These are phyloP conservation scores for Acanthosoma haemorrhoidale DNA, from an alignment of 2,888 invertebrate species.

Conservation along the genomic window DNA sequence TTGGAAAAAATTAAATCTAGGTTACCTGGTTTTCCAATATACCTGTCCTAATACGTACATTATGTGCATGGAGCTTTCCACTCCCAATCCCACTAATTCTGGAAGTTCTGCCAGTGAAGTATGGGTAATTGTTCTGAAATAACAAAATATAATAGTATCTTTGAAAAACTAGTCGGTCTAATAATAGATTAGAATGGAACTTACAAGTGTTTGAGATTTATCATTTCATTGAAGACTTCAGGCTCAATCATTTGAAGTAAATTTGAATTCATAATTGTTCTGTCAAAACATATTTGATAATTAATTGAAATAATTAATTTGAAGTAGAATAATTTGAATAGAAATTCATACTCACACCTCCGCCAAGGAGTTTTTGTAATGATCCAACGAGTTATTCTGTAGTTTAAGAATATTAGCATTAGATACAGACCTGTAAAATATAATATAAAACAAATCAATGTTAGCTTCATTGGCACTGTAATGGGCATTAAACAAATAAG, in stretches of 20 bases:
- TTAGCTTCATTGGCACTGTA: neutral
- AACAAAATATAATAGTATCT: constrained; percentile 30
- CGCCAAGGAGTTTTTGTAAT: constrained; percentile 28
- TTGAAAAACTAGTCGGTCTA: neutral
- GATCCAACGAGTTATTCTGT: constrained; percentile 7
- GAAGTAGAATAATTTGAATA: neutral
- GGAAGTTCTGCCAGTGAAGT: constrained; percentile 63
- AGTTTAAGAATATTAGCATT: constrained; percentile 19
- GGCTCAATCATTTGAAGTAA: constrained; percentile 53
- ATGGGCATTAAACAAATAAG: too few relatives aligned
- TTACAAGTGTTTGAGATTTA: constrained; percentile 57
- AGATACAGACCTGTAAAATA: constrained; percentile 28
- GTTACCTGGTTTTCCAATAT: neutral
- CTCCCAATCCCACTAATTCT: constrained; percentile 58
- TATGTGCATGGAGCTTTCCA: neutral
- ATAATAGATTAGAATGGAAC: constrained; percentile 44
- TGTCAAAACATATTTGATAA: constrained; percentile 45
- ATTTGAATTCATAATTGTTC: constrained; percentile 55
- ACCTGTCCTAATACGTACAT: neutral
- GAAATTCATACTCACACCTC: constrained; percentile 30
- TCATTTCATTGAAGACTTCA: constrained; percentile 56
- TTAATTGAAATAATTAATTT: neutral
- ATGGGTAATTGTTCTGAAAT: constrained; percentile 61
- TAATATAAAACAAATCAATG: neutral
- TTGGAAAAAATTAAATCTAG: neutral